These are phyloP conservation scores for Amphiprion percula DNA, from an alignment of 2,113 vertebrate species.

Conservation along the genomic window DNA sequence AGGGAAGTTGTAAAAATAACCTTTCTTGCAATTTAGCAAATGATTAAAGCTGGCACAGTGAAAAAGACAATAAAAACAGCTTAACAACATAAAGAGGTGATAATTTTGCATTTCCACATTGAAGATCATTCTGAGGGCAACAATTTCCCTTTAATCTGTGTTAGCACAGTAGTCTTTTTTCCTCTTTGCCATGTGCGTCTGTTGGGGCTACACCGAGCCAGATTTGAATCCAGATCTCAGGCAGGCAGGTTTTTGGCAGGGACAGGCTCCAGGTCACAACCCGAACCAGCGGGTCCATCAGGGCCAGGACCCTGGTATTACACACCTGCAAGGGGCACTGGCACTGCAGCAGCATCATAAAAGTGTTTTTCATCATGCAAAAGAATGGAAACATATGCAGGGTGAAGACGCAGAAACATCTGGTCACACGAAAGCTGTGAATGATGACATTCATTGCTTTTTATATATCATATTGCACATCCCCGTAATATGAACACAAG, in stretches of 20 bases:
- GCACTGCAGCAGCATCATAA: slow-evolving; percentile 12
- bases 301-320: slow-evolving; percentile 46
- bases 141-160: slow-evolving; percentile 7
- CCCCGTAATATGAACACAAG: slow-evolving; percentile 21
- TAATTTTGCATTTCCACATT: not conserved
- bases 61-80: slow-evolving; percentile 19
- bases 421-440: not conserved
- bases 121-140: not conserved
- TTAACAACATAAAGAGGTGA: slow-evolving; percentile 1
- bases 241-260: slow-evolving; percentile 59
- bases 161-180: slow-evolving; percentile 8
- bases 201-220: slow-evolving; percentile 43
- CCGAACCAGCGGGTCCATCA: slow-evolving; percentile 51
- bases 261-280: slow-evolving; percentile 50
- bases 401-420: slow-evolving; percentile 11
- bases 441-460: slow-evolving; percentile 22
- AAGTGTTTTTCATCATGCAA: not conserved
- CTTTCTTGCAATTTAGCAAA: slow-evolving; percentile 24
- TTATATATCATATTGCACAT: slow-evolving; percentile 33
- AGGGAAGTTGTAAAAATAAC: slow-evolving; percentile 36
- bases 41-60: slow-evolving; percentile 27
- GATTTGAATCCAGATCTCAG: slow-evolving; percentile 73
- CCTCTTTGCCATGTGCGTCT: slow-evolving; percentile 23
- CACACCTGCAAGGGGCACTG: slow-evolving; percentile 35
- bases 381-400: slow-evolving; percentile 15